Base-by-base conservation (phyloP, 1,140 invertebrate genomes). In the Drosophila pseudoobscura region DNA sequence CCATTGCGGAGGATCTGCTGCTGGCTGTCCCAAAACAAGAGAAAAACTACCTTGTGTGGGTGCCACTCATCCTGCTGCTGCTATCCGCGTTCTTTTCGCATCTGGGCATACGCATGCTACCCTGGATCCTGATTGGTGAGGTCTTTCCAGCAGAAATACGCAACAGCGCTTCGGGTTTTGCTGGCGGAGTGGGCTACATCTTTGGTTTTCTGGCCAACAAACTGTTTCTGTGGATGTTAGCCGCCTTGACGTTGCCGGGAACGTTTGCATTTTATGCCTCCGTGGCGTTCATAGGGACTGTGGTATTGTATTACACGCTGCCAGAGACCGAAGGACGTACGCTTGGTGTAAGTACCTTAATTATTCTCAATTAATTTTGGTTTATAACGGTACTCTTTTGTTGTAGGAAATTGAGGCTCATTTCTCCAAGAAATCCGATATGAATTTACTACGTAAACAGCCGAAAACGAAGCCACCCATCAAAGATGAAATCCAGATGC, bases 311-410 rank as follows among this genome's bases (percentile, higher is more conserved):
- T 66, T 93, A 93, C 49, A 88, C 92, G 5, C 70, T 94, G 7
- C 91, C 91, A 11, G 93, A 98, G 93, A 98, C 97, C 0, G 97
- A 98, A 91, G 96, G 96, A 0, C 95, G 95, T 83, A 94, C 94
- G 0, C 91, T 97, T 3, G 80, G 65, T 11, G 90, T 91, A 78
- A 84, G 90, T 69, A 31, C 2, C 44, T 26, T 0, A 15, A 43
- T 46, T 7, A 17, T 13, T 9, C n/a, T 22, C 7, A 11, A 44
- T n/a, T 20, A 59, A 26, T 26, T 15, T 41, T 1, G 5, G 20
- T 9, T 26, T 26, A 44, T 39, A 9, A 6, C n/a, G 2, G 6
- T 52, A 3, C 2, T 50, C 43, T 47, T 56, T 53, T 66, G 13
- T 56, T 52, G 9, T 93, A 94, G 69, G 96, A 98, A 91, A 94